Percentiles rank a stretch among this genome's conserved stretches.
phyloP scores from a whole-genome alignment of 2,888 invertebrate genomes.

The Platypus cylindrus region DNA sequence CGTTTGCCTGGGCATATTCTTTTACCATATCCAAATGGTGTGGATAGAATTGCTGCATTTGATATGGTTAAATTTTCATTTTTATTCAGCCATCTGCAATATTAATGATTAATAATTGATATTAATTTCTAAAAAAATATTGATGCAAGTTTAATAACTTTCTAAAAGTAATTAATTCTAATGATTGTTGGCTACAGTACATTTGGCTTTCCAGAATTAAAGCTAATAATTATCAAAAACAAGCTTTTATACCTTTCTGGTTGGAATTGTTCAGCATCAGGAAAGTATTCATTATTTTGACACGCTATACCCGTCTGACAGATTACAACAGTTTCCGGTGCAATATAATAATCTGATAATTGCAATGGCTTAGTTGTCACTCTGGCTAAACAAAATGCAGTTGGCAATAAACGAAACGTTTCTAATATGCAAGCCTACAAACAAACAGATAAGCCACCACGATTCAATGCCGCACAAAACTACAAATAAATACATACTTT shows the following conservation, averaged over 20 bases:
- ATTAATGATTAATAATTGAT: background rate
- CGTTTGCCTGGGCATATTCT: constrained; percentile 78
- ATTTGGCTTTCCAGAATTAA: too few relatives aligned
- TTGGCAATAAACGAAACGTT: constrained; percentile 60
- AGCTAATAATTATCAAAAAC: too few relatives aligned
- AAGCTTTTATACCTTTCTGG: constrained; percentile 16
- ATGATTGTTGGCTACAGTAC: too few relatives aligned
- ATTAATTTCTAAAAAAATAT: background rate
- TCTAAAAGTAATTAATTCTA: too few relatives aligned
- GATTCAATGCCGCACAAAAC: too few relatives aligned
- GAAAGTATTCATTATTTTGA: constrained; percentile 60
- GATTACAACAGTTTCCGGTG: constrained; percentile 64
- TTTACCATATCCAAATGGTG: constrained; percentile 69
- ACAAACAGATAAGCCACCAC: too few relatives aligned
- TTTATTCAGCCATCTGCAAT: constrained; percentile 51
- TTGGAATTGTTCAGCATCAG: constrained; percentile 51
- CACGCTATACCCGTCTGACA: constrained; percentile 78
- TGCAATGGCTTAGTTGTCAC: constrained; percentile 59
- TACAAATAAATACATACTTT: constrained; percentile 31
- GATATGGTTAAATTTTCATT: constrained; percentile 28
- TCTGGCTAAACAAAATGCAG: constrained; percentile 67
- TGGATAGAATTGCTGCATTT: constrained; percentile 50
- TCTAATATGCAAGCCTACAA: constrained; percentile 58
- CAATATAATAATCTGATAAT: constrained; percentile 54
- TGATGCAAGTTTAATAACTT: background rate